These are phyloP conservation scores for Macrosteles quadrilineatus DNA, from an alignment of 1,140 invertebrate genomes.

Conservation along the genomic window DNA sequence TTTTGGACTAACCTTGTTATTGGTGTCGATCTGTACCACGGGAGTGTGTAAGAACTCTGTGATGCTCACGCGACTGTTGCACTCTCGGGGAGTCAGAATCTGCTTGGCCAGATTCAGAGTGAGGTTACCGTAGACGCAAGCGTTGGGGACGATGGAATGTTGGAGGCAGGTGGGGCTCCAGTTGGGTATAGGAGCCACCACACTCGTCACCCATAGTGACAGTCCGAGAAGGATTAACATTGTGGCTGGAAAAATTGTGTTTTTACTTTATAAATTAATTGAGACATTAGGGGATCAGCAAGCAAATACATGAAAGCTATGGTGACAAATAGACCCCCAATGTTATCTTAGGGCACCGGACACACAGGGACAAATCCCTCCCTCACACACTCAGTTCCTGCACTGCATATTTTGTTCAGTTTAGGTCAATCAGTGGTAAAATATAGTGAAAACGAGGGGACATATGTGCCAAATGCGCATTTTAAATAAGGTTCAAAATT, in stretches of 20 bases:
- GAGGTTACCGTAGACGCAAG: conserved; percentile 19
- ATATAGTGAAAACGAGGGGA: no score
- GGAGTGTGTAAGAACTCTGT: background rate
- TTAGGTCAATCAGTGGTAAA: no score
- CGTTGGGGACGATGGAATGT: background rate
- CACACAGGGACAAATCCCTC: no score
- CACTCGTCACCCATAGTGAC: background rate
- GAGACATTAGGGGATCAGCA: no score
- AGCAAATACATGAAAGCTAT: no score
- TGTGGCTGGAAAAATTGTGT: background rate
- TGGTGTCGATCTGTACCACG: background rate
- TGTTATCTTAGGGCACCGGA: no score
- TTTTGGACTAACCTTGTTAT: background rate
- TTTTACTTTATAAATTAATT: no score
- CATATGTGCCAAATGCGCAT: no score
- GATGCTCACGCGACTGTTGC: background rate
- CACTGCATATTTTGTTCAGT: no score
- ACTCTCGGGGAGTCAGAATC: background rate
- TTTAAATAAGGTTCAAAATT: no score
- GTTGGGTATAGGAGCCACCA: background rate
- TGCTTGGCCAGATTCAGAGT: background rate
- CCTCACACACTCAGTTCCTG: no score
- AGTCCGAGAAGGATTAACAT: background rate
- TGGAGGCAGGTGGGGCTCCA: background rate
- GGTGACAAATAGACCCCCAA: no score